Percentiles rank a stretch among this genome's conserved stretches.
These are phyloP conservation scores for Tauraco erythrolophus DNA, from an alignment of 2,113 vertebrate genomes.

Conservation along the genomic window DNA sequence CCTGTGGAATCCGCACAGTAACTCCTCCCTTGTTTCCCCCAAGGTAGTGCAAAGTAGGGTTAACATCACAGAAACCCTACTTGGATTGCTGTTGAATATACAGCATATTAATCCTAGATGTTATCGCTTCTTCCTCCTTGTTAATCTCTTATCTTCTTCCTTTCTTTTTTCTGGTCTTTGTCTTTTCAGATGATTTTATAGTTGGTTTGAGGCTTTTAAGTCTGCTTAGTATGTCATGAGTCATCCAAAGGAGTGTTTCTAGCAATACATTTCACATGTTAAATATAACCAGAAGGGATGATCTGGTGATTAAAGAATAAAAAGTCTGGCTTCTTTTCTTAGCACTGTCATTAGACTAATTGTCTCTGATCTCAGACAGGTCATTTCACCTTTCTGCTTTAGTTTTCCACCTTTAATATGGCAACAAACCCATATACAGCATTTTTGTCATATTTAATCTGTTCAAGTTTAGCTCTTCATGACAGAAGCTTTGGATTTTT, in stretches of 20 bases:
- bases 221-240: conserved; percentile 60
- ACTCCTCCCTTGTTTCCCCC: background rate
- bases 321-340: conserved; percentile 63
- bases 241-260: conserved; percentile 66
- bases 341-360: conserved; percentile 53
- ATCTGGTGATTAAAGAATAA: conserved; percentile 71
- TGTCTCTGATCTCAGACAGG: conserved; percentile 56
- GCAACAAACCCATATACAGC: background rate
- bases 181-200: conserved; percentile 64
- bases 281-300: conserved; percentile 69
- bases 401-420: conserved; percentile 41
- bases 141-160: conserved; percentile 67
- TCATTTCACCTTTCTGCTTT: conserved; percentile 58
- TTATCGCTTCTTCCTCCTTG: conserved; percentile 46
- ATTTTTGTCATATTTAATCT: conserved; percentile 38
- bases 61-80: conserved; percentile 32
- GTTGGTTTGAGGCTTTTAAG: conserved; percentile 65
- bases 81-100: conserved; percentile 11
- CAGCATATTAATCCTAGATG: conserved; percentile 50
- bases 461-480: background rate
- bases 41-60: conserved; percentile 19
- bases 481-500: background rate
- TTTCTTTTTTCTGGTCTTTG: conserved; percentile 68
- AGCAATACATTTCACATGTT: conserved; percentile 66
- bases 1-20: background rate